Evolutionary conservation across 2,888 invertebrate species (phyloP), one percentile per base, ranked within the genome.

Genomic region (Melangyna quadrimaculata): DNA sequence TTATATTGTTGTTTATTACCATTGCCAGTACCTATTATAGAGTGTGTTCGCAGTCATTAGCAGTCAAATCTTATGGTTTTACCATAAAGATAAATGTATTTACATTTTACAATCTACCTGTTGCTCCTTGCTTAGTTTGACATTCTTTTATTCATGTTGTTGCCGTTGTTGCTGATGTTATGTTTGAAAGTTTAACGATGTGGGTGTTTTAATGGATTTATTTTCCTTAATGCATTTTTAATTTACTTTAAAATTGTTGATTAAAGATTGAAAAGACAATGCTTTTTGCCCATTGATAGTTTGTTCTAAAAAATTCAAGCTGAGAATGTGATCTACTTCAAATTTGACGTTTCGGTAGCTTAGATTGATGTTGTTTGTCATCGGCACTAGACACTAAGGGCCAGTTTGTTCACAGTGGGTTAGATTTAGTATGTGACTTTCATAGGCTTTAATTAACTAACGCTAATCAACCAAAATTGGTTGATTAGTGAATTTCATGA

Each of bases 41-140:
- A 14, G 67, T 67, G 67, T 67, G 67, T 29, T 75, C 43, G 48
- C 29, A 75, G 84, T 79, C 84, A 84, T 84, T 84, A 84, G 79
- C 79, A 75, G 79, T 75, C 65, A 32, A 67, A 53, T 17, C 79
- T 79, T 65, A 74, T 78, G 73, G 79, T 24, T 71, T 45, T 43
- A 57, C 17, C 37, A 24, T 35, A 35, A 75, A 74, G 83, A 84
- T 84, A 79, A 84, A 79, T 79, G 71, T 59, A 37, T 29, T 59
- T 59, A 43, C 43, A 17, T 75, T 84, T 79, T 61, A 55, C 67
- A 67, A 84, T 84, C 79, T 79, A 84, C 84, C 79, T 79, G 84
- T 79, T 75, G 74, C 35, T 71, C 24, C 19, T n/a, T 35, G 63
- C 17, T 12, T 32, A 70, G 69, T 78, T 74, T 57, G 57, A 71